Base-by-base conservation (phyloP, 1,140 invertebrate species). In the Hyposmocoma kahamanoa region DNA sequence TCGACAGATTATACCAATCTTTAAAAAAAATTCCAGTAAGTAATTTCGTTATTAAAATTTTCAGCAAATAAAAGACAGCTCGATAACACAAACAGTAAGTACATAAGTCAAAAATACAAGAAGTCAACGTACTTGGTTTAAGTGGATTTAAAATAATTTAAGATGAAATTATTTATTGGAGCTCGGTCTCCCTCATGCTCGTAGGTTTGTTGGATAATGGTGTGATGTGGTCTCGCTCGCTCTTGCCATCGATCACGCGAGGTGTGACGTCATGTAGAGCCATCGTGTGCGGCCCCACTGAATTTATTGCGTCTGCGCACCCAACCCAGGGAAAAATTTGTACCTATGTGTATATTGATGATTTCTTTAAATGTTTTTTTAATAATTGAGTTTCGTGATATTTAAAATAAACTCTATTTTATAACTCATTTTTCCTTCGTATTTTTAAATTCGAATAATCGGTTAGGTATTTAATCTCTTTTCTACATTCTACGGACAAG, bases 211-310 rank as follows among this genome's bases (percentile, higher is more conserved):
- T 54, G 42, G 26, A n/a, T 41, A 65, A 50, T 55, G 56, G 55
- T 57, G 56, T 60, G 59, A 48, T 45, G 61, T 60, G 63, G 57
- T 76, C 76, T 77, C 71, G 36, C 60, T 83, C 68, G 51, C 54
- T 61, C 72, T 50, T 47, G 63, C 73, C 71, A 83, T 85, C 82
- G 74, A 85, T 85, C 82, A 85, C 67, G 47, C 62, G 67, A 77
- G 78, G 77, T 81, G 82, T 85, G 82, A 85, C 82, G 82, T 85
- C 82, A 85, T 72, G 82, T 77, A 75, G 79, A 66, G 82, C 76
- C 82, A 67, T 84, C 82, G 82, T 85, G 82, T 85, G 82, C 78
- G 82, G 82, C 78, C 79, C 55, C 59, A 45, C 62, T 71, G 67
- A 72, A 85, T 85, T 85, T 85, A 85, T 85, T 77, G 82, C 82